Evolutionary conservation across 2,888 invertebrate genomes (phyloP).

Genomic region (Andrena haemorrhoa): DNA sequence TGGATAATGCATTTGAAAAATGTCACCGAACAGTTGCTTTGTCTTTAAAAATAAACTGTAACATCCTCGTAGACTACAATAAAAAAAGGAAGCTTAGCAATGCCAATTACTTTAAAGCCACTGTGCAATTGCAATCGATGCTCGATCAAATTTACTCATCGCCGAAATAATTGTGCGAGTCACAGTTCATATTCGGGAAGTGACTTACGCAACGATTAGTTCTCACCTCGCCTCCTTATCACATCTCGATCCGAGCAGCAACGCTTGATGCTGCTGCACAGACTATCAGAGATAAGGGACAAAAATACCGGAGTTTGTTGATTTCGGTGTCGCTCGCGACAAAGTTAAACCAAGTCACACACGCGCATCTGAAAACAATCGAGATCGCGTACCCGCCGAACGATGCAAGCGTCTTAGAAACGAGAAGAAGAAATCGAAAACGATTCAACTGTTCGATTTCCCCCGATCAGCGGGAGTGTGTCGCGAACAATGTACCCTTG

Average conservation of each 20-base stretch:
- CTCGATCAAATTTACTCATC: not conserved
- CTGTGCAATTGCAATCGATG: not conserved
- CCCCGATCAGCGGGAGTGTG: no score
- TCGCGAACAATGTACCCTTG: no score
- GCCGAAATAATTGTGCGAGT: not conserved
- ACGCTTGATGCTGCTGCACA: conserved; percentile 3
- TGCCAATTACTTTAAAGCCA: no score
- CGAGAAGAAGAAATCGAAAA: no score
- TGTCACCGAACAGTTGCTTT: not conserved
- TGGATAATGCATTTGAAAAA: not conserved
- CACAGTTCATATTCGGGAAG: not conserved
- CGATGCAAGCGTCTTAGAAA: no score
- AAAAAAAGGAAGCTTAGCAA: no score
- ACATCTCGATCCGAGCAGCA: not conserved
- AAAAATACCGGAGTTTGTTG: conserved; percentile 9
- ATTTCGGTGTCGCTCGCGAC: not conserved
- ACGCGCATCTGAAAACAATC: not conserved
- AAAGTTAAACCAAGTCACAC: not conserved
- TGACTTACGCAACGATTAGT: conserved; percentile 31
- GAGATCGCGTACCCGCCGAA: not conserved
- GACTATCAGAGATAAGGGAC: conserved; percentile 7
- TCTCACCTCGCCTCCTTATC: conserved; percentile 32
- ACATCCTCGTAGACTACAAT: no score
- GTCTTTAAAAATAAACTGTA: not conserved
- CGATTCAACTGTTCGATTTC: no score